Evolutionary conservation across 2,888 invertebrate genomes (phyloP).

Genomic region (Selenia dentaria): DNA sequence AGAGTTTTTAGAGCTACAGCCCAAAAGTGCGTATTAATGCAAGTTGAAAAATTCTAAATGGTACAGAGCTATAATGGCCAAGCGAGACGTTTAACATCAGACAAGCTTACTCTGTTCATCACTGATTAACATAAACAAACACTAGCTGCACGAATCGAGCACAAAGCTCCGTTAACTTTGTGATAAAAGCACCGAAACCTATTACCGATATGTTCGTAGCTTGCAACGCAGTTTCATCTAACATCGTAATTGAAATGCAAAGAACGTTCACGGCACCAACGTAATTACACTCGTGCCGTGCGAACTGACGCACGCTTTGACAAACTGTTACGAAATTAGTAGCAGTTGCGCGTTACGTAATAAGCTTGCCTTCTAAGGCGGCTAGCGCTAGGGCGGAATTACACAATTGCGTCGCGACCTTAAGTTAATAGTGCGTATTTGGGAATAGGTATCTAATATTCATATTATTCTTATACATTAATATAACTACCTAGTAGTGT

Average conservation of each 20-base stretch:
- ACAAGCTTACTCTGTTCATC: no score
- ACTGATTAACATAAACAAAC: no score
- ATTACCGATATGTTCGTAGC: constrained; percentile 1
- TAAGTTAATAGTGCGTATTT: constrained; percentile 26
- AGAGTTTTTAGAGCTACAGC: no score
- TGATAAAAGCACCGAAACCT: no score
- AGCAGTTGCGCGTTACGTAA: constrained; percentile 48
- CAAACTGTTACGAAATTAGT: constrained; percentile 53
- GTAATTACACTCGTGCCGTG: constrained; percentile 47
- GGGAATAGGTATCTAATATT: constrained; percentile 15
- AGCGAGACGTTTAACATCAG: no score
- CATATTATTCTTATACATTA: no score
- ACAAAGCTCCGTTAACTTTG: no score
- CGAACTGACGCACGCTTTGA: constrained; percentile 50
- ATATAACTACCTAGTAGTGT: no score
- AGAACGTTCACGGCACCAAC: constrained; percentile 40
- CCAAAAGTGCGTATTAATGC: no score
- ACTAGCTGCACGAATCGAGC: no score
- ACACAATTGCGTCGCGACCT: constrained; percentile 13
- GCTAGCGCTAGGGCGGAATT: constrained; percentile 11
- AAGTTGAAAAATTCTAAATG: no score
- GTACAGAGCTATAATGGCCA: no score
- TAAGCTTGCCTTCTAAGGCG: constrained; percentile 34
- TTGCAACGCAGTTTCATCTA: constrained; percentile 24
- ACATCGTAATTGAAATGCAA: constrained; percentile 49